Percentiles rank a stretch among this genome's conserved stretches.
Evolutionary conservation across 2,113 vertebrate genomes (phyloP).

Genomic region (Phalacrocorax pelagicus): DNA sequence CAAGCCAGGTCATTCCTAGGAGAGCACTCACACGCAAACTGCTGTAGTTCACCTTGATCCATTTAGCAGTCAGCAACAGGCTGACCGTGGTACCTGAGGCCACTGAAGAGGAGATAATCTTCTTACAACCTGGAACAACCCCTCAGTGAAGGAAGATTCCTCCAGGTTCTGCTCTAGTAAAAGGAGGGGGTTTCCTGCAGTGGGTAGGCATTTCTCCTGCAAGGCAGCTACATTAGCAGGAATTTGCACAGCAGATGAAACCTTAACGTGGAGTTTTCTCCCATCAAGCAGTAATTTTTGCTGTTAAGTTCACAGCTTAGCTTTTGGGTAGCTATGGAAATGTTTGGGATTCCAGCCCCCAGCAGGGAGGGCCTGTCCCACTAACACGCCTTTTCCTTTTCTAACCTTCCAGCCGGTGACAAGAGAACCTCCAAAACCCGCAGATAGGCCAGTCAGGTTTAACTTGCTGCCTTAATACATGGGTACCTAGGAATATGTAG

Average conservation of each 20-base stretch:
- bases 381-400: neutral
- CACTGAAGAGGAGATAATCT: neutral
- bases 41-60: conserved; percentile 42
- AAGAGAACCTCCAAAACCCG: neutral
- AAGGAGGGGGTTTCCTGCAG: neutral
- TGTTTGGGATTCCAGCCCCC: neutral
- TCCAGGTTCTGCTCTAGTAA: neutral
- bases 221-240: neutral
- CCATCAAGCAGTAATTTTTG: neutral
- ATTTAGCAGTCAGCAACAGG: neutral
- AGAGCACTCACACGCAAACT: neutral
- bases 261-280: neutral
- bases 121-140: neutral
- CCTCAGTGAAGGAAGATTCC: neutral
- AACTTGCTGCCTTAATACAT: neutral
- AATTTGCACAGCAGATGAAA: neutral
- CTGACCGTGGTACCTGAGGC: neutral
- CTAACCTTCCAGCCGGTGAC: neutral
- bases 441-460: neutral
- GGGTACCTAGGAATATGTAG: neutral
- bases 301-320: neutral
- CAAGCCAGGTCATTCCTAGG: neutral
- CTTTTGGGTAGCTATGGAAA: neutral
- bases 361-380: neutral
- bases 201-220: neutral